These are phyloP conservation scores for Monochamus saltuarius DNA, from an alignment of 1,140 invertebrate species.

Conservation along the genomic window DNA sequence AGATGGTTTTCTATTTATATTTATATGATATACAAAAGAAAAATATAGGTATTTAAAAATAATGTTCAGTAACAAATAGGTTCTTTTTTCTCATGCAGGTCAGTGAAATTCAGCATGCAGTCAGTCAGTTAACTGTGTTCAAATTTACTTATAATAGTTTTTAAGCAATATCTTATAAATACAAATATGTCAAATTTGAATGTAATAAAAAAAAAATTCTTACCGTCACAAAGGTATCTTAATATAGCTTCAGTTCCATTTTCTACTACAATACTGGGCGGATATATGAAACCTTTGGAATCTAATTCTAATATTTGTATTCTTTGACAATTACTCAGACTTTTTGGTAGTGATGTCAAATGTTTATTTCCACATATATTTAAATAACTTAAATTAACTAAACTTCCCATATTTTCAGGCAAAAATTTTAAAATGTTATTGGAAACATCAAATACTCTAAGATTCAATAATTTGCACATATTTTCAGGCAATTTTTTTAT, in stretches of 20 bases:
- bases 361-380: slow-evolving; percentile 61
- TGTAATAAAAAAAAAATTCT: slow-evolving; percentile 21
- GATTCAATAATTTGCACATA: slow-evolving; percentile 61
- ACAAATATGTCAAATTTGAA: neutral
- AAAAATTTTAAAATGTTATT: slow-evolving; percentile 69
- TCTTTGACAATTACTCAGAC: slow-evolving; percentile 60
- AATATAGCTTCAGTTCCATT: slow-evolving; percentile 66
- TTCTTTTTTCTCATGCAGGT: too few species aligned
- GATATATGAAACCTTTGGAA: slow-evolving; percentile 62
- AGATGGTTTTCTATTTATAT: too few species aligned
- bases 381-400: slow-evolving; percentile 60
- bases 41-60: too few species aligned
- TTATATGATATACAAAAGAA: too few species aligned
- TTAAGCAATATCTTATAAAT: too few species aligned
- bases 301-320: slow-evolving; percentile 63
- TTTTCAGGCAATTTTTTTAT: slow-evolving; percentile 67
- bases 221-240: slow-evolving; percentile 62
- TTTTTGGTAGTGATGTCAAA: slow-evolving; percentile 62
- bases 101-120: too few species aligned
- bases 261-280: slow-evolving; percentile 59
- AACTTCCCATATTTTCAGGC: slow-evolving; percentile 63
- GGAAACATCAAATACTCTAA: slow-evolving; percentile 69
- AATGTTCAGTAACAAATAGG: too few species aligned
- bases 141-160: too few species aligned
- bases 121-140: too few species aligned